Conservation (phyloP, 2,888 invertebrate species). For the Heliconius ismenius region DNA sequence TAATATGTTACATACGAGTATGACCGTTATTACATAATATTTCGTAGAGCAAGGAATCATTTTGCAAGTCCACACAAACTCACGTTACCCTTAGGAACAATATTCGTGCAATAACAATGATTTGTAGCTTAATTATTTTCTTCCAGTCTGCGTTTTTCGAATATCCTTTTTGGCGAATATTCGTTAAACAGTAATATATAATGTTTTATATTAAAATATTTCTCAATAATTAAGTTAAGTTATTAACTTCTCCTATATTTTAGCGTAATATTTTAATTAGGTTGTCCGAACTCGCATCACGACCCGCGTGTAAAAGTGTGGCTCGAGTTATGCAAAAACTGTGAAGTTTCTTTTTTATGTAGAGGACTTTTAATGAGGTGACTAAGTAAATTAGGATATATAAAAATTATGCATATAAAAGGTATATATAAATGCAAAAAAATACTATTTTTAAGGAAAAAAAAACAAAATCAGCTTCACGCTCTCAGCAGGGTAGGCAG, state of each 20-base stretch:
- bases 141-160: constrained; percentile 36
- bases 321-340: constrained; percentile 39
- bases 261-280: constrained; percentile 79
- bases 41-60: neutral
- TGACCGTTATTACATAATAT: constrained; percentile 7
- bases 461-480: too few species aligned
- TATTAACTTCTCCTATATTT: constrained; percentile 50
- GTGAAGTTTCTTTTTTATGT: neutral
- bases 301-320: constrained; percentile 43
- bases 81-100: constrained; percentile 4
- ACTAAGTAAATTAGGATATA: neutral
- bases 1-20: neutral
- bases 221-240: constrained; percentile 50
- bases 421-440: too few species aligned
- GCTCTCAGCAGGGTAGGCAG: too few species aligned
- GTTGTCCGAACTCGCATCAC: constrained; percentile 55
- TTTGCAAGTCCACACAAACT: constrained; percentile 14
- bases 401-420: too few species aligned
- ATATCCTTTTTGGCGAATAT: constrained; percentile 35
- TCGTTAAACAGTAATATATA: constrained; percentile 25
- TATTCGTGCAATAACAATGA: constrained; percentile 27
- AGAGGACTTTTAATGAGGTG: neutral
- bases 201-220: constrained; percentile 39
- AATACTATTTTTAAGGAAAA: too few species aligned
- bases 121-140: constrained; percentile 43